Evolutionary conservation across 2,888 invertebrate species (phyloP).

Genomic region (Andrena hattorfiana): DNA sequence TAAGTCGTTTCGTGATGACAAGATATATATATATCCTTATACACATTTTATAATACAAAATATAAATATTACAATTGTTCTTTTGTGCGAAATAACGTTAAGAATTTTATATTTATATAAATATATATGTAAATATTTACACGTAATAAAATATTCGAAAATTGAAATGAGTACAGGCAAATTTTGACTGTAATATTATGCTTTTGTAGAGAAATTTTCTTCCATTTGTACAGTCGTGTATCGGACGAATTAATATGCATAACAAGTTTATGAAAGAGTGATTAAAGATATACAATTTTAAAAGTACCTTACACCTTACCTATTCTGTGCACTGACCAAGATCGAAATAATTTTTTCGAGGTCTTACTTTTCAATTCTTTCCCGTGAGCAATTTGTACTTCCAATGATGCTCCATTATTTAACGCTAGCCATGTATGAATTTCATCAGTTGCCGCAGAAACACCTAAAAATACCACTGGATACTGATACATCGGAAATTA

Average conservation of each 20-base stretch:
- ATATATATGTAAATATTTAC: constrained; percentile 51
- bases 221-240: constrained; percentile 35
- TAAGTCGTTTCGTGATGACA: constrained; percentile 14
- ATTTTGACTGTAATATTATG: constrained; percentile 9
- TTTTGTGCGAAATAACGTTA: constrained; percentile 46
- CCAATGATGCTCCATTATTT: constrained; percentile 84
- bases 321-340: constrained; percentile 85
- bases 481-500: not conserved
- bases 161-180: constrained; percentile 25
- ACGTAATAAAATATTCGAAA: constrained; percentile 39
- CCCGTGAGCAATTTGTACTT: constrained; percentile 83
- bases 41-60: constrained; percentile 49
- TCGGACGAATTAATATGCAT: constrained; percentile 19
- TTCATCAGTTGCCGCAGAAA: constrained; percentile 80
- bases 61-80: constrained; percentile 38
- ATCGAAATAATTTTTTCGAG: constrained; percentile 83
- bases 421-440: constrained; percentile 83
- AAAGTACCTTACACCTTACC: constrained; percentile 80
- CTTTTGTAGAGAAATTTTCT: not conserved
- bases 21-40: constrained; percentile 26
- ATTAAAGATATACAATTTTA: constrained; percentile 34
- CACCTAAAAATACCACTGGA: constrained; percentile 65
- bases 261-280: constrained; percentile 3
- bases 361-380: constrained; percentile 81
- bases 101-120: constrained; percentile 30